Conservation (phyloP, 92 coral and sea anemone genomes). For the Virgularia gustaviana region DNA sequence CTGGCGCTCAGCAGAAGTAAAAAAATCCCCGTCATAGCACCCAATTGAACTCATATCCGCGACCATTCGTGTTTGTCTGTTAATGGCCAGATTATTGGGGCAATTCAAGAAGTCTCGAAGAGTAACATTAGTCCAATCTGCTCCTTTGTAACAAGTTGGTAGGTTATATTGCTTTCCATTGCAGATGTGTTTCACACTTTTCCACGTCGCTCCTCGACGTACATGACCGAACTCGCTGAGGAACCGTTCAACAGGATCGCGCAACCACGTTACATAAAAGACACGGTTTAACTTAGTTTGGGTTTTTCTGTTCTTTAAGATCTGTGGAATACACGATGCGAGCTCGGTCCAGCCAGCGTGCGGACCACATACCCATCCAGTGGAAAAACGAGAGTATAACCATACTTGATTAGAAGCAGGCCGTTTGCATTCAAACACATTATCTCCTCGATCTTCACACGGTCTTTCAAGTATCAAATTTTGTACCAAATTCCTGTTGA, state of each 20-base stretch:
- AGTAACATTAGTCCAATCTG: conserved; percentile 17
- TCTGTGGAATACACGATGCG: conserved; percentile 26
- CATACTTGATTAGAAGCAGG: conserved; percentile 39
- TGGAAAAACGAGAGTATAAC: conserved; percentile 35
- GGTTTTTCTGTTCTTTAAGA: conserved; percentile 1
- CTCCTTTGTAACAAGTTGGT: conserved; percentile 27
- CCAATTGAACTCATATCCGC: conserved; percentile 28
- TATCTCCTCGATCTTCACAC: conserved; percentile 36
- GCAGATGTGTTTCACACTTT: conserved; percentile 15
- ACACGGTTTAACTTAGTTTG: conserved; percentile 7
- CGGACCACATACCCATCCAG: conserved; percentile 37
- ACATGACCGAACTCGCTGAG: conserved; percentile 34
- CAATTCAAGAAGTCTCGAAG: conserved; percentile 17
- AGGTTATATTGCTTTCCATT: conserved; percentile 20
- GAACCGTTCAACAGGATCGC: conserved; percentile 35
- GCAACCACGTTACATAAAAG: conserved; percentile 35
- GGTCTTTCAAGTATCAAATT: conserved; percentile 31
- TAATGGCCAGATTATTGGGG: conserved; percentile 18
- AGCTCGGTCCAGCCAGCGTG: conserved; percentile 32
- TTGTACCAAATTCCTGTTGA: conserved; percentile 18
- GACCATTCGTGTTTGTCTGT: conserved; percentile 40
- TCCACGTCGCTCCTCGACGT: conserved; percentile 36
- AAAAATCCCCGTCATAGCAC: conserved; percentile 7
- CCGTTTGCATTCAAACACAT: conserved; percentile 34
- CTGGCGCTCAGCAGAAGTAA: conserved; percentile 8